Evolutionary conservation across 2,888 invertebrate genomes (phyloP).

Genomic region (Acrobasis repandana): DNA sequence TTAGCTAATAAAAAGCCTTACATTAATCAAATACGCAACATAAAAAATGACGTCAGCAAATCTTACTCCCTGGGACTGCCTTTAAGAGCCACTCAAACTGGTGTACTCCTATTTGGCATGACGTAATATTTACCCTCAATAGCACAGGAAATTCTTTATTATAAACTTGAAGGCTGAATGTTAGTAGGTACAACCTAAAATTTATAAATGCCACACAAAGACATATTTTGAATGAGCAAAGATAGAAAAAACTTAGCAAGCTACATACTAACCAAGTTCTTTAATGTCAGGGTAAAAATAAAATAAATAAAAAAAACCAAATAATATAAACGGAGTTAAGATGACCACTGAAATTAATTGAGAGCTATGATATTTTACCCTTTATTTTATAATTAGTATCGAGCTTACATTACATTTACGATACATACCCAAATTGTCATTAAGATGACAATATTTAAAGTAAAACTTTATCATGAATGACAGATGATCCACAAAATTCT

Average conservation of each 20-base stretch:
- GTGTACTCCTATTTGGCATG: background rate
- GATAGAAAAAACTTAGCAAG: background rate
- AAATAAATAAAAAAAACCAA: background rate
- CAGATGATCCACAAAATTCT: background rate
- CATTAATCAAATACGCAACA: conserved; percentile 26
- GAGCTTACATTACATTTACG: no score
- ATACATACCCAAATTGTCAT: no score
- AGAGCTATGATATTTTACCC: no score
- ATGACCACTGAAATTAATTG: no score
- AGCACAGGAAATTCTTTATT: background rate
- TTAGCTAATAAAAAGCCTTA: conserved; percentile 20
- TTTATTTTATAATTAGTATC: no score
- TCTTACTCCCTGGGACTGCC: conserved; percentile 39
- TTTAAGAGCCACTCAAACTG: conserved; percentile 45
- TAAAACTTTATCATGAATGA: no score
- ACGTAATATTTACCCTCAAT: background rate
- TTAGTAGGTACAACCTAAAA: background rate
- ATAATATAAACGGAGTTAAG: no score
- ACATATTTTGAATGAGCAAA: background rate
- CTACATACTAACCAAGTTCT: background rate
- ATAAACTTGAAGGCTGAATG: background rate
- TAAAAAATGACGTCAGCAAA: conserved; percentile 32
- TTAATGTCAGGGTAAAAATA: background rate
- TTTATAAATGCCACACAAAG: background rate
- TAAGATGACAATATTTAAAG: no score